These are phyloP conservation scores for Brachionus rotundiformis DNA, from an alignment of 1,140 invertebrate species.

Conservation along the genomic window DNA sequence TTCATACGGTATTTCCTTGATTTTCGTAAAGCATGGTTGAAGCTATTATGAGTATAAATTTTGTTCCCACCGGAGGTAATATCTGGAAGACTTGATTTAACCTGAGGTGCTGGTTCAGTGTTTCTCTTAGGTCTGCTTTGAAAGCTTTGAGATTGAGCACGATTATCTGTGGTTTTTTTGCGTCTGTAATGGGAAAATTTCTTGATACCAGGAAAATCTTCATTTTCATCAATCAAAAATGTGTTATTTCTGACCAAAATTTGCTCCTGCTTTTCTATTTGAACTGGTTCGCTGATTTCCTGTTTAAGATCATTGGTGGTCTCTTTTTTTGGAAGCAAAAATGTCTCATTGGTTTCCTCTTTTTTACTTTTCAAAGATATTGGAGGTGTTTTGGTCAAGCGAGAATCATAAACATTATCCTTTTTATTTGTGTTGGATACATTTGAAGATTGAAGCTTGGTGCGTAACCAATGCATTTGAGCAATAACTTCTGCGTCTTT, in stretches of 20 bases:
- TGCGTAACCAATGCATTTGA: constrained; percentile 31
- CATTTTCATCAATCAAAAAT: neutral
- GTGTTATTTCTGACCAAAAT: neutral
- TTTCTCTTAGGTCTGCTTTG: neutral
- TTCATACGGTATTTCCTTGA: constrained; percentile 8
- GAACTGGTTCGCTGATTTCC: neutral
- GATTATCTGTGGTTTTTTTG: constrained; percentile 6
- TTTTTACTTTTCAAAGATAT: neutral
- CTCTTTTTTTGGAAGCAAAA: neutral
- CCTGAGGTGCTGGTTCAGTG: neutral
- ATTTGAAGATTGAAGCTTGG: constrained; percentile 11
- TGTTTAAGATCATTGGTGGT: neutral
- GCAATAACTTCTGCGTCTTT: constrained; percentile 39
- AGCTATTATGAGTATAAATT: neutral
- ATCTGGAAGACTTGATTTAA: constrained; percentile 23
- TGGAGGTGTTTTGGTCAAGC: neutral
- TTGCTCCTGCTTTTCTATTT: neutral
- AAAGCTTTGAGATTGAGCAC: neutral
- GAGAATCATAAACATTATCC: too few species aligned
- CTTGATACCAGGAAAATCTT: constrained; percentile 17
- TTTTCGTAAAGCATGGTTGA: constrained; percentile 15
- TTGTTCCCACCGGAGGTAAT: neutral
- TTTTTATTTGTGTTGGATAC: neutral
- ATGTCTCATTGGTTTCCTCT: neutral
- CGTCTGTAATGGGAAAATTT: neutral